Conservation (phyloP, 2,113 vertebrate genomes). For the Bos taurus region DNA sequence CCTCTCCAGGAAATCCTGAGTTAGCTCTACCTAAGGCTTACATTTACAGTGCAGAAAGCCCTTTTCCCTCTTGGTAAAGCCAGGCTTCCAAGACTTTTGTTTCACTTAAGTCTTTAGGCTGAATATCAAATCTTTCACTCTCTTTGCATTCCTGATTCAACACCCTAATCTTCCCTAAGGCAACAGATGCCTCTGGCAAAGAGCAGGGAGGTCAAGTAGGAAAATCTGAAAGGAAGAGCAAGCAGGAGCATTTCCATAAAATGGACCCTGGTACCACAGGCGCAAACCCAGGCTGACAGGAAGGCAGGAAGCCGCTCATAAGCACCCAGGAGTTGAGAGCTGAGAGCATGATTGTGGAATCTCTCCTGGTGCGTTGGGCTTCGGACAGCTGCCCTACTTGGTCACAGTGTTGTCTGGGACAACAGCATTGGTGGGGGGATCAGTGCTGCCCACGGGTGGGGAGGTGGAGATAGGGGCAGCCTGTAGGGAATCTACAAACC, state of each 20-base stretch:
- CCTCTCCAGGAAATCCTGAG: background rate
- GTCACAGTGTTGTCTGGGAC: background rate
- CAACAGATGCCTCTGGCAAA: background rate
- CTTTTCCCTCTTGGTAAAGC: background rate
- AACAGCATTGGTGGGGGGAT: background rate
- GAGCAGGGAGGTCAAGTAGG: background rate
- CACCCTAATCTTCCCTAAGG: background rate
- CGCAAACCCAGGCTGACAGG: background rate
- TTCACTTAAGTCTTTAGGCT: background rate
- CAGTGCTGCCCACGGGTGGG: accelerated
- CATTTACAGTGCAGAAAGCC: background rate
- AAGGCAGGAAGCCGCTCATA: background rate
- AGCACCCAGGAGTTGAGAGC: background rate
- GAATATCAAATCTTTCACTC: background rate
- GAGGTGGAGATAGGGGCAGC: background rate
- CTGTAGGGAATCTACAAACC: background rate
- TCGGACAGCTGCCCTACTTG: background rate
- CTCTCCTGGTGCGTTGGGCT: background rate
- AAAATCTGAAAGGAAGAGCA: background rate
- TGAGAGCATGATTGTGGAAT: background rate
- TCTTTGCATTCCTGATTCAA: conserved; percentile 3
- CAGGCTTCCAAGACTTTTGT: background rate
- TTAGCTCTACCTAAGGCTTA: background rate
- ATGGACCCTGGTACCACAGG: background rate
- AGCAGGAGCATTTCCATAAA: background rate